A percentile compares a stretch with the other conserved stretches of the same genome.
Conservation (phyloP, 2,113 vertebrate species). For the Gallinago jamesoni region DNA sequence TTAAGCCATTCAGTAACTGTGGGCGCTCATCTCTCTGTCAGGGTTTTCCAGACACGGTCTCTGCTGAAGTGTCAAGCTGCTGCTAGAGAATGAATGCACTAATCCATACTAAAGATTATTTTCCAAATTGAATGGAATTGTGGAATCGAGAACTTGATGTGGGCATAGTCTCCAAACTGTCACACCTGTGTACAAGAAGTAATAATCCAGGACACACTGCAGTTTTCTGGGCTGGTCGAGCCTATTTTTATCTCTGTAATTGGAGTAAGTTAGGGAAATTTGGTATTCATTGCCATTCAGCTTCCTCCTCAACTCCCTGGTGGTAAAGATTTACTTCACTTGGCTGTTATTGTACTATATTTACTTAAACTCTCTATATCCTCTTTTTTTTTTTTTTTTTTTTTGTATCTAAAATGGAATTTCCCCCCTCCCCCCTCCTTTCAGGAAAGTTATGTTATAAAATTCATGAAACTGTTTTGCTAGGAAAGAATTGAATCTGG, state of each 20-base stretch:
- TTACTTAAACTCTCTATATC: not conserved
- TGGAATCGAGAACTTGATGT: not conserved
- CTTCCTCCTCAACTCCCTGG: not conserved
- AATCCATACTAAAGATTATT: not conserved
- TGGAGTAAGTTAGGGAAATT: not conserved
- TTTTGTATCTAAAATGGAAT: not conserved
- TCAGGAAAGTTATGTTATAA: not conserved
- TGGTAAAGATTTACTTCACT: not conserved
- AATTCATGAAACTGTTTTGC: not conserved
- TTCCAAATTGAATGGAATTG: not conserved
- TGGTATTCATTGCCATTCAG: not conserved
- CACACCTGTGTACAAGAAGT: not conserved
- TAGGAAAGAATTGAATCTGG: not conserved
- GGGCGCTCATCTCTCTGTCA: not conserved
- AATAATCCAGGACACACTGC: not conserved
- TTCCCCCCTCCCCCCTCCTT: not conserved
- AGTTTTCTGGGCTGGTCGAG: not conserved
- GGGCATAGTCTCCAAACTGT: not conserved
- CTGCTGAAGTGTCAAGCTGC: not conserved
- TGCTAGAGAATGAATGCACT: not conserved
- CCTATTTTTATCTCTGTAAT: slow-evolving; percentile 33
- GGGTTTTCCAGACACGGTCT: not conserved
- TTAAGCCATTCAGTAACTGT: not conserved
- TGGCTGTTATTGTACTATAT: not conserved
- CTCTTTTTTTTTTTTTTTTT: not conserved